Evolutionary conservation across 1,140 invertebrate genomes (phyloP).

Genomic region (Tetragnatha versicolor): DNA sequence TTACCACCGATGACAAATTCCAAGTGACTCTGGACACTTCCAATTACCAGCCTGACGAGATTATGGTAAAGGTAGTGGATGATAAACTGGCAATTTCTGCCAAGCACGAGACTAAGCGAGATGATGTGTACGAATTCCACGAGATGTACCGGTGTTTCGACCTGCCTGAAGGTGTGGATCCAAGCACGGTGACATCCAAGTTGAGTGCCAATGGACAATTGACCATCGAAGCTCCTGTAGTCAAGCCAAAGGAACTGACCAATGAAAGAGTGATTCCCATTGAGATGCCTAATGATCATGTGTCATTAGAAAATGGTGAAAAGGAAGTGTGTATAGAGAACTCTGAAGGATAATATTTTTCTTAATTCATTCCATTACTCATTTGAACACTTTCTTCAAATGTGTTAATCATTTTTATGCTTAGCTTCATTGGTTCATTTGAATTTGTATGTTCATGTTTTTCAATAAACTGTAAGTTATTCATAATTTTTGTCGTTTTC

Average conservation of each 20-base stretch:
- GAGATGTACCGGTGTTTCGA: constrained; percentile 25
- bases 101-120: constrained; percentile 32
- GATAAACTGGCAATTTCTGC: constrained; percentile 37
- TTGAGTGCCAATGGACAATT: constrained; percentile 15
- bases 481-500: too few species aligned
- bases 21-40: constrained; percentile 14
- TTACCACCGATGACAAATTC: constrained; percentile 36
- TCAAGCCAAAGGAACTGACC: background rate
- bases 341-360: too few species aligned
- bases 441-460: too few species aligned
- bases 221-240: constrained; percentile 34
- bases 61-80: constrained; percentile 36
- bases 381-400: too few species aligned
- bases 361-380: too few species aligned
- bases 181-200: background rate
- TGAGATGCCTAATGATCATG: background rate
- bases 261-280: constrained; percentile 13
- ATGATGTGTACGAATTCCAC: constrained; percentile 37
- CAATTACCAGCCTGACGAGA: constrained; percentile 31
- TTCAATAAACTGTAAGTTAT: too few species aligned
- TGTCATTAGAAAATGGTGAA: background rate
- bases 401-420: too few species aligned
- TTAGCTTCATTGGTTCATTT: too few species aligned
- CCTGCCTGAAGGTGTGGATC: constrained; percentile 19
- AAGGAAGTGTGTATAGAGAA: too few species aligned